Evolutionary conservation across 2,113 vertebrate genomes (phyloP).

Genomic region (Siphamia tubifer): DNA sequence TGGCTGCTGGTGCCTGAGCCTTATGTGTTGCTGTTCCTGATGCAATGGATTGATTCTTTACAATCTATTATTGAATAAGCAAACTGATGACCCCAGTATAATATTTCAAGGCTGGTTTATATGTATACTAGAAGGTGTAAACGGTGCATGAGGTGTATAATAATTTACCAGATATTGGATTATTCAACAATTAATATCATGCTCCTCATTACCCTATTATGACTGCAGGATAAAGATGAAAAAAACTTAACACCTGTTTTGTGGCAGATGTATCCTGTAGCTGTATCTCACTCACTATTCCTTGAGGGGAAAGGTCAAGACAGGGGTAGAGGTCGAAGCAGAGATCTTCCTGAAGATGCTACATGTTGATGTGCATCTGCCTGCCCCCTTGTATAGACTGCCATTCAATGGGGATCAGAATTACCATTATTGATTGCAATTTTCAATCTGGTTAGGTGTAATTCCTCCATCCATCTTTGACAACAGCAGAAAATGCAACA

Average conservation of each 20-base stretch:
- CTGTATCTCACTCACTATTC: slow-evolving; percentile 58
- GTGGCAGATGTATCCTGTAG: slow-evolving; percentile 78
- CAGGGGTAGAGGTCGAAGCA: slow-evolving; percentile 56
- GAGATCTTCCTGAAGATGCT: slow-evolving; percentile 64
- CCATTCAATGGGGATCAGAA: slow-evolving; percentile 22
- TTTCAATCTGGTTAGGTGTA: slow-evolving; percentile 25
- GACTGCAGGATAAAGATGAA: slow-evolving; percentile 70
- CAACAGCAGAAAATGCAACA: slow-evolving; percentile 2
- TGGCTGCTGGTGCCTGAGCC: slow-evolving; percentile 13
- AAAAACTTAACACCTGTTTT: slow-evolving; percentile 77
- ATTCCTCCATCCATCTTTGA: slow-evolving; percentile 35
- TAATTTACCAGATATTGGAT: slow-evolving; percentile 49
- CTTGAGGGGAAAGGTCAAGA: slow-evolving; percentile 70
- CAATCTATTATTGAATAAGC: neutral
- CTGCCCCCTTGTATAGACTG: slow-evolving; percentile 5
- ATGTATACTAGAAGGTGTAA: neutral
- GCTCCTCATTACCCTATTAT: slow-evolving; percentile 4
- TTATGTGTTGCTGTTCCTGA: neutral
- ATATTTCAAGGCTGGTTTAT: neutral
- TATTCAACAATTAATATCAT: slow-evolving; percentile 57
- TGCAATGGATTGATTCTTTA: neutral
- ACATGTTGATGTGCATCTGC: slow-evolving; percentile 77
- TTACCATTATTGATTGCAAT: slow-evolving; percentile 64
- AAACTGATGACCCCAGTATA: slow-evolving; percentile 7
- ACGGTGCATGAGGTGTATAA: slow-evolving; percentile 36